A percentile compares a stretch with the other conserved stretches of the same genome.
phyloP scores from a whole-genome alignment of 2,113 vertebrate genomes.

The Heptranchias perlo region DNA sequence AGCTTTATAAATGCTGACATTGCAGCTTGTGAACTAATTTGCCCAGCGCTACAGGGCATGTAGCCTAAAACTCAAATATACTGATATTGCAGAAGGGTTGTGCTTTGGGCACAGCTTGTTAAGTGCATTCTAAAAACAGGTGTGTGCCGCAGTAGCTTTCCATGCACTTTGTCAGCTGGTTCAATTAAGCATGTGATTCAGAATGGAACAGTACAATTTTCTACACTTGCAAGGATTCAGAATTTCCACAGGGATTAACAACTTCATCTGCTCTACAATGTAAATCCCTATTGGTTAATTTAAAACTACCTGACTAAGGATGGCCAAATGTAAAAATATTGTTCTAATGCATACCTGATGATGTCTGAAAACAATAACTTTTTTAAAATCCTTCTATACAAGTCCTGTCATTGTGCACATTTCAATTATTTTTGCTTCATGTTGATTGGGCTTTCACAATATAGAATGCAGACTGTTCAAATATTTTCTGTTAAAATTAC shows the following conservation, averaged over 20 bases:
- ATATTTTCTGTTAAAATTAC: neutral
- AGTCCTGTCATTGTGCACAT: neutral
- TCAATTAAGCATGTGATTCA: neutral
- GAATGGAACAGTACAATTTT: neutral
- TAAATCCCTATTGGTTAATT: conserved; percentile 20
- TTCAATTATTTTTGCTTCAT: neutral
- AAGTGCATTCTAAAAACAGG: neutral
- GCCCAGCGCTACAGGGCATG: neutral
- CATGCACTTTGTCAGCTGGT: neutral
- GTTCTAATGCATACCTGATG: neutral
- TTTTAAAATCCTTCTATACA: neutral
- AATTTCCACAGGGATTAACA: neutral
- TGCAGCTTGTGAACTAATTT: neutral
- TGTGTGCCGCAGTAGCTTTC: neutral
- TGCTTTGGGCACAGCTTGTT: conserved; percentile 1
- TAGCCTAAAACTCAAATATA: neutral
- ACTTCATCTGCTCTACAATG: neutral
- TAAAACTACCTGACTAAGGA: neutral
- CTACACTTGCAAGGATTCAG: neutral
- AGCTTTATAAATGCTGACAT: conserved; percentile 7
- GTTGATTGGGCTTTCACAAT: neutral
- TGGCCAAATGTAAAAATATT: neutral
- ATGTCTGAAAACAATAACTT: neutral
- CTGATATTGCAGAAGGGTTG: neutral
- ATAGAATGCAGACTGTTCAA: too few species aligned